Evolutionary conservation across 2,797 vertebrate species (phyloP), one percentile per base, ranked within the genome.

Genomic region (Dendrocincla tyrannina): DNA sequence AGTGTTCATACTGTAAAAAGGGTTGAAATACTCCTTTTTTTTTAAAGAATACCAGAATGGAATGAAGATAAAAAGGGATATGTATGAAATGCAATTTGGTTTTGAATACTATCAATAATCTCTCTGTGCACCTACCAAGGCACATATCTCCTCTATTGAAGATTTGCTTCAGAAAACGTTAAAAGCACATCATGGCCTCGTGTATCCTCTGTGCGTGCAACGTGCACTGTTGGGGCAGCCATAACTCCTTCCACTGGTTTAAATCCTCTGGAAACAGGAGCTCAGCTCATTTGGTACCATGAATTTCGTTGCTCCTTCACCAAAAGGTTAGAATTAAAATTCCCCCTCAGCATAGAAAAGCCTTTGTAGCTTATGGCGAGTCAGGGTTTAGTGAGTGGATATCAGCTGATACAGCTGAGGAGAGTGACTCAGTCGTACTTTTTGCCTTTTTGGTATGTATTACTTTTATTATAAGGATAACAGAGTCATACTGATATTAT

Each of bases 241-340:
- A 35, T 17, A 70, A 77, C 50, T 88, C 11, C 35, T 76, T 58
- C 60, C 22, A 9, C 24, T 56, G 2, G 44, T 78, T 56, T 7
- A 72, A 64, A 44, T 49, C 46, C 17, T 59, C 39, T 32, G 10
- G 8, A 18, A 62, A 18, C 6, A 52, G 16, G 17, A 42, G 33
- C 41, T 89, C 1, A 0, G 8, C 53, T 41, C 18, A 35, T 42
- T 46, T 53, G 35, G 18, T 17, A 23, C 30, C 0, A 0, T 62
- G 52, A 72, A 76, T 77, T 49, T 47, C 64, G 16, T 52, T 90
- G 18, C 3, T 5, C 4, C 5, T 69, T 76, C 44, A 63, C 22
- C 50, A 76, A 76, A 84, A 44, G 5, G 1, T 59, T 37, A 18
- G 11, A 44, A 62, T n/a, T 42, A 77, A 46, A 83, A 35, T 12